Conservation (phyloP, 2,113 vertebrate species). For the Morone saxatilis region DNA sequence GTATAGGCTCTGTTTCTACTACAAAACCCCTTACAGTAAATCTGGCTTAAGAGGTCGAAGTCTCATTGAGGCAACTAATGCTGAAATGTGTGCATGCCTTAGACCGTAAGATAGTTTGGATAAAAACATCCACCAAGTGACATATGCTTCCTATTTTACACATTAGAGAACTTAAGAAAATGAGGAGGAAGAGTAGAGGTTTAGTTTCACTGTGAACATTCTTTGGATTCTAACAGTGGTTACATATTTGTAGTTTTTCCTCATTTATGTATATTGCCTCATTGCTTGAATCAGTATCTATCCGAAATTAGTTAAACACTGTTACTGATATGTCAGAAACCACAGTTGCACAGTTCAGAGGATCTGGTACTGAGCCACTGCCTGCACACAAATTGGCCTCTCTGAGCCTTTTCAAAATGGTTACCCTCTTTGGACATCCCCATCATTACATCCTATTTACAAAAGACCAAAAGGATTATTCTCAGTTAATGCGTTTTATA, state of each 20-base stretch:
- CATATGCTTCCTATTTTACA: slow-evolving; percentile 32
- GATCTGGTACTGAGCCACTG: slow-evolving; percentile 32
- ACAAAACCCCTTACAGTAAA: background rate
- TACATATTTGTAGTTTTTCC: slow-evolving; percentile 15
- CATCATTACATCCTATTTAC: slow-evolving; percentile 77
- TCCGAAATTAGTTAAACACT: slow-evolving; percentile 14
- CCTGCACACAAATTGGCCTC: slow-evolving; percentile 43
- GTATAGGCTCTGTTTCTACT: background rate
- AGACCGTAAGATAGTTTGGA: background rate
- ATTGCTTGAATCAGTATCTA: slow-evolving; percentile 1
- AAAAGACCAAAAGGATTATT: slow-evolving; percentile 71
- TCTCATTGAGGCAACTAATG: slow-evolving; percentile 6
- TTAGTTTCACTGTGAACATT: slow-evolving; percentile 5
- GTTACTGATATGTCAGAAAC: slow-evolving; percentile 34
- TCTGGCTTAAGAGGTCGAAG: slow-evolving; percentile 1
- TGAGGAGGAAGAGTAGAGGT: background rate
- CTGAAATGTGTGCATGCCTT: slow-evolving; percentile 14
- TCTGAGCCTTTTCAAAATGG: slow-evolving; percentile 51
- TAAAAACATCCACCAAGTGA: slow-evolving; percentile 19
- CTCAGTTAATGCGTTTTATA: slow-evolving; percentile 74
- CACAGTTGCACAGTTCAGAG: slow-evolving; percentile 31
- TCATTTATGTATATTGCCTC: background rate
- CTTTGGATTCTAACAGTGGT: background rate
- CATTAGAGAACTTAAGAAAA: background rate
- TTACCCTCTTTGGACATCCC: slow-evolving; percentile 57